These are phyloP conservation scores for Ditylenchus dipsaci DNA, from an alignment of 1,140 invertebrate species.

Conservation along the genomic window DNA sequence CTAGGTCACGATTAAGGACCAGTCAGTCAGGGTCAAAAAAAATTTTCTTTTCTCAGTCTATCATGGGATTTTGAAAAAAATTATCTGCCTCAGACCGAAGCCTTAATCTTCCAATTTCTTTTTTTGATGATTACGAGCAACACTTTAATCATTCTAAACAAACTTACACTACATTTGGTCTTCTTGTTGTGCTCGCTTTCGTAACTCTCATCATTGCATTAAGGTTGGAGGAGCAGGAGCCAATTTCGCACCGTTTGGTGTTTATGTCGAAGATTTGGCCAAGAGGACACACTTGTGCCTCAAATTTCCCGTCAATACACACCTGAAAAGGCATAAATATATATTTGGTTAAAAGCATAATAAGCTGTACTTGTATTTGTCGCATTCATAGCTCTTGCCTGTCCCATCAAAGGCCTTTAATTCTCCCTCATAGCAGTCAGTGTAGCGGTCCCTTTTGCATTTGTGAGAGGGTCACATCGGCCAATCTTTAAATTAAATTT, in stretches of 20 bases:
- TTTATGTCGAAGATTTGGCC: conserved; percentile 12
- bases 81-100: too few relatives aligned
- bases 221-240: background rate
- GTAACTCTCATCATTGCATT: too few relatives aligned
- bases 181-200: too few relatives aligned
- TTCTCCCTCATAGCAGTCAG: conserved; percentile 21
- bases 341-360: background rate
- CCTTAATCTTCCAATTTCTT: too few relatives aligned
- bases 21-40: too few relatives aligned
- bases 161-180: too few relatives aligned
- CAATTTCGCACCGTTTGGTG: background rate
- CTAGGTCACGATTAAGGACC: too few relatives aligned
- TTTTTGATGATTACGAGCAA: too few relatives aligned
- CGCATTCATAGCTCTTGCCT: background rate
- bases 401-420: conserved; percentile 2
- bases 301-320: conserved; percentile 21
- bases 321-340: conserved; percentile 17
- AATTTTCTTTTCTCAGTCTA: too few relatives aligned
- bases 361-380: background rate
- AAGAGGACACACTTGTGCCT: conserved; percentile 18
- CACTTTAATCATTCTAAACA: too few relatives aligned
- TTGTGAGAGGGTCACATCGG: conserved; percentile 20
- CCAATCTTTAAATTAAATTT: conserved; percentile 14
- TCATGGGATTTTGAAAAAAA: too few relatives aligned
- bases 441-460: background rate